Evolutionary conservation across 2,113 vertebrate genomes (phyloP), one percentile per base, ranked within the genome.

Genomic region (Blennius ocellaris): DNA sequence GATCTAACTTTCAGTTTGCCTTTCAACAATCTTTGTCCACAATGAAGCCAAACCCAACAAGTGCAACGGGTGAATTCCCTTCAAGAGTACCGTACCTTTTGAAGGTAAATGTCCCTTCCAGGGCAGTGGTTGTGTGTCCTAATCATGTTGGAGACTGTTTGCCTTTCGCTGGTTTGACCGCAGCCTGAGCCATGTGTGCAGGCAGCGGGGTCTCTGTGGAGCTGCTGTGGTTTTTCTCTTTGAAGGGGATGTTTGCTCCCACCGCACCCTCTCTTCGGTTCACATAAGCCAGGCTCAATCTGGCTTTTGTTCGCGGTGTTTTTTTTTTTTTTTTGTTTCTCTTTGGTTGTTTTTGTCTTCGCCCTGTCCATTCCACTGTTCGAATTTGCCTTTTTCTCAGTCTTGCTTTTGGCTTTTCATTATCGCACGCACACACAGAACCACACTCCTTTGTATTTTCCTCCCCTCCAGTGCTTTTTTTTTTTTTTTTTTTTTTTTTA

Each of bases 131-230:
- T 54, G 21, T 69, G 48, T 69, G 5, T 30, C 37, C 39, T 50
- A 15, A 47, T 45, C 49, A 65, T 84, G 52, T 38, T 56, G 61
- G 58, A 43, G 69, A 44, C 47, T 82, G 78, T 85, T 87, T 83
- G 60, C 78, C 74, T 90, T 82, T 76, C 57, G 39, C 78, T 68
- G 73, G 12, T 54, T 41, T 83, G 83, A 81, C 62, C 74, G 53
- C 79, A 74, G 77, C 62, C 77, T 15, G 57, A 78, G 69, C 64
- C 80, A 50, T 61, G 75, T 30, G 63, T 16, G 12, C 44, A 41
- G 63, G 40, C 76, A 53, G 74, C 58, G 11, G 75, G 75, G 39
- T 80, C 60, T 67, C 61, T 52, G 67, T 11, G 2, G 60, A 45
- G 67, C 72, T 48, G 61, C 72, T 45, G 57, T 9, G 64, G 55